Evolutionary conservation across 2,113 vertebrate species (phyloP), one percentile per base, ranked within the genome.

Genomic region (Gopherus flavomarginatus): DNA sequence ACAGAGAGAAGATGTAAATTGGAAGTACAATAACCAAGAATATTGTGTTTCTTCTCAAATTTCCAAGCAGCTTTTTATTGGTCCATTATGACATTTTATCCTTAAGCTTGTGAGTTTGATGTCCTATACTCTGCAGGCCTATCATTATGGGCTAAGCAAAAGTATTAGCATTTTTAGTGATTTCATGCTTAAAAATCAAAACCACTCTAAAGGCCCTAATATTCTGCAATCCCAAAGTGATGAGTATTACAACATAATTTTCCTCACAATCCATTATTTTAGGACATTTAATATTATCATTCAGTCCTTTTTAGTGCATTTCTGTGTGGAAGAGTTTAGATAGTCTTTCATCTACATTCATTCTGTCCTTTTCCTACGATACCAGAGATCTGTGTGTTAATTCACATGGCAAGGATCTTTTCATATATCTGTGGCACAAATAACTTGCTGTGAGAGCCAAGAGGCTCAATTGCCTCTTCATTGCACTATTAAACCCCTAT

Each of bases 121-220:
- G 56, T 65, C 81, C 57, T 78, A 3, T 81, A 29, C 95, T 94
- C 97, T 85, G 89, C 85, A 96, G 95, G n/a, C 78, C 81, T 87
- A 93, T 92, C 11, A 83, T 77, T 89, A 93, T 1, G 80, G 44
- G 72, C 79, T 95, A 88, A 97, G 96, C 47, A 56, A 8, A 29
- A 44, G 38, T 83, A 59, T 96, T 88, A 95, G n/a, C 89, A 95
- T 92, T 97, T 97, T 95, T 95, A 96, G 92, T 83, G 78, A 88
- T 16, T 27, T 47, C 42, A 78, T 57, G 72, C 56, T 29, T 92
- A 95, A 94, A 97, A 97, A 95, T 88, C 77, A 42, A 93, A 88
- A 86, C 52, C 59, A 88, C 90, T 96, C 72, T 94, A 86, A 82
- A 29, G 90, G 77, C 77, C 88, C 80, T 95, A 95, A 92, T 89